Conservation (phyloP, 2,797 vertebrate genomes). For the Lutjanus argentimaculatus region DNA sequence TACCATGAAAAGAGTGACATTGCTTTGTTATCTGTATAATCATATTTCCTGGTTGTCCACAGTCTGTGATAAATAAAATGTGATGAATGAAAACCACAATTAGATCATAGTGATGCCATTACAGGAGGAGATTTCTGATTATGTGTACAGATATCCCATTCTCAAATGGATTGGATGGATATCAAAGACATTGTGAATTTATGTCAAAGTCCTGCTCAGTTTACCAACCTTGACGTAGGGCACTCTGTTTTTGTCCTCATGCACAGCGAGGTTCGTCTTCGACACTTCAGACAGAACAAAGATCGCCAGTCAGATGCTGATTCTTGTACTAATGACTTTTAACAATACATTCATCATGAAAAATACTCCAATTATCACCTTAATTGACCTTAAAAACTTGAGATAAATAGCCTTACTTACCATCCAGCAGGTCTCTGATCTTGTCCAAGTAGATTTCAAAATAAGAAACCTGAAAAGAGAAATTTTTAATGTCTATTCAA, state of each 20-base stretch:
- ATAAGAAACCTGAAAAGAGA: conserved; percentile 90
- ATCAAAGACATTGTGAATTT: not conserved
- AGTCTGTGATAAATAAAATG: not conserved
- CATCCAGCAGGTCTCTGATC: conserved; percentile 94
- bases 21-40: no score
- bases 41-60: not conserved
- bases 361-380: not conserved
- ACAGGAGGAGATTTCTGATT: not conserved
- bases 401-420: conserved; percentile 71
- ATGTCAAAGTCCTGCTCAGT: not conserved
- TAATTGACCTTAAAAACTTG: not conserved
- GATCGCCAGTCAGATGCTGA: not conserved
- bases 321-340: not conserved
- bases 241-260: conserved; percentile 96
- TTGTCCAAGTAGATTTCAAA: conserved; percentile 97
- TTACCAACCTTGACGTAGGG: conserved; percentile 93
- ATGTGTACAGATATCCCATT: not conserved
- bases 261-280: conserved; percentile 95
- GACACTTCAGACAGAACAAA: conserved; percentile 85
- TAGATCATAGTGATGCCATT: not conserved
- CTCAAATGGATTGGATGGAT: accelerated
- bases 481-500: not conserved
- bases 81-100: not conserved
- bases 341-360: not conserved
- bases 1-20: no score